Percentiles rank a stretch among this genome's conserved stretches.
Evolutionary conservation across 2,888 invertebrate genomes (phyloP).

Genomic region (Eristalinus sepulchralis): DNA sequence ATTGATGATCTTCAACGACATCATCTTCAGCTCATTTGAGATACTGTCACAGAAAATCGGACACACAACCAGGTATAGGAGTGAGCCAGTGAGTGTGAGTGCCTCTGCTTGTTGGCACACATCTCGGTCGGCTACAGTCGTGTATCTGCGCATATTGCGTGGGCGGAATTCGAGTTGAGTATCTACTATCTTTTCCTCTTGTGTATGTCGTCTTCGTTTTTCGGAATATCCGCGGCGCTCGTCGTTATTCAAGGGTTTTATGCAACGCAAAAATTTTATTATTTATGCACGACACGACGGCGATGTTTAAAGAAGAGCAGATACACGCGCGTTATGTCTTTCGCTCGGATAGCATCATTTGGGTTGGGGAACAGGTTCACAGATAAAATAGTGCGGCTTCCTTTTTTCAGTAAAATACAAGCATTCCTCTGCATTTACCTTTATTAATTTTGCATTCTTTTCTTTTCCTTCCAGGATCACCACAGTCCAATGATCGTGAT

Average conservation of each 20-base stretch:
- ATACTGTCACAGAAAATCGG: constrained; percentile 39
- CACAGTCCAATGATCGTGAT: constrained; percentile 82
- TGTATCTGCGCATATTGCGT: constrained; percentile 32
- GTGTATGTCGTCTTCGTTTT: background rate
- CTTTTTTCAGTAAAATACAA: background rate
- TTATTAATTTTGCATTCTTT: constrained; percentile 36
- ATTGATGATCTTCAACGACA: constrained; percentile 15
- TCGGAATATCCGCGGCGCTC: constrained; percentile 26
- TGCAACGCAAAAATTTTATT: constrained; percentile 43
- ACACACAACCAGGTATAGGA: constrained; percentile 33
- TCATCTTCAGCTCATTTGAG: constrained; percentile 32
- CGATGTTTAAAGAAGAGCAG: constrained; percentile 19
- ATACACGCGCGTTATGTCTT: background rate
- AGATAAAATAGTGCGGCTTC: constrained; percentile 7
- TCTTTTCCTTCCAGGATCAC: constrained; percentile 77
- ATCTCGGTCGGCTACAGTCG: constrained; percentile 25
- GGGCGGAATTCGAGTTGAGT: constrained; percentile 53
- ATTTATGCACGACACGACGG: constrained; percentile 28
- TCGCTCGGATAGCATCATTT: constrained; percentile 13
- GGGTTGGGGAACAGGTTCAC: constrained; percentile 20
- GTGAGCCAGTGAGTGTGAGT: background rate
- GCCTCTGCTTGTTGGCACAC: constrained; percentile 18
- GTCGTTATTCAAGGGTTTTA: constrained; percentile 43
- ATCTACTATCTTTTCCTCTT: constrained; percentile 46
- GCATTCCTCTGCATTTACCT: background rate